Conservation (phyloP, 1,140 invertebrate genomes). For the Monochamus saltuarius region DNA sequence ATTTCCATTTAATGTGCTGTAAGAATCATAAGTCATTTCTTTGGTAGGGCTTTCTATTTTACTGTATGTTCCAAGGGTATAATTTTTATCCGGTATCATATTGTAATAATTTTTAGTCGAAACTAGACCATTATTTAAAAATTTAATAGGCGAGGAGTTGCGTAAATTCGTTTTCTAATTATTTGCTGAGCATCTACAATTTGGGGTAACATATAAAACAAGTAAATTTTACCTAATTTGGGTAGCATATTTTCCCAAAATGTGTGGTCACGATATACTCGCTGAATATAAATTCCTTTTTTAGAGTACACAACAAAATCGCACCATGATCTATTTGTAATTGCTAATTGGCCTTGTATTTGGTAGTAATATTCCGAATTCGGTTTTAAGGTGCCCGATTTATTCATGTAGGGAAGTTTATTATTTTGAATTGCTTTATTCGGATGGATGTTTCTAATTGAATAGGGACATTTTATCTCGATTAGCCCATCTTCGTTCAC, state of each 20-base stretch:
- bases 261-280: background rate
- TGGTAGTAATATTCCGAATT: background rate
- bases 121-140: too few species aligned
- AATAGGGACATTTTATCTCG: background rate
- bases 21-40: too few species aligned
- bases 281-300: background rate
- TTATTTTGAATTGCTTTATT: background rate
- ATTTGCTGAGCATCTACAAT: too few species aligned
- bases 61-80: too few species aligned
- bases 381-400: background rate
- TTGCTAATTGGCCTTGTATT: background rate
- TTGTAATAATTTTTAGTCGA: too few species aligned
- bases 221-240: background rate
- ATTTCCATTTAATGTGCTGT: too few species aligned
- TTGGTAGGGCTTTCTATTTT: too few species aligned
- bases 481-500: background rate
- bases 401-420: background rate
- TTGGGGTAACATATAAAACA: too few species aligned
- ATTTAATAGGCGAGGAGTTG: too few species aligned
- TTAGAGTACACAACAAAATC: background rate
- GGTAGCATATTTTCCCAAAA: background rate
- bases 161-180: too few species aligned
- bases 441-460: background rate
- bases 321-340: slow-evolving; percentile 1
- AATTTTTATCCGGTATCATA: too few species aligned